Conservation (phyloP, 2,888 invertebrate species). For the Opisthograptis luteolata region DNA sequence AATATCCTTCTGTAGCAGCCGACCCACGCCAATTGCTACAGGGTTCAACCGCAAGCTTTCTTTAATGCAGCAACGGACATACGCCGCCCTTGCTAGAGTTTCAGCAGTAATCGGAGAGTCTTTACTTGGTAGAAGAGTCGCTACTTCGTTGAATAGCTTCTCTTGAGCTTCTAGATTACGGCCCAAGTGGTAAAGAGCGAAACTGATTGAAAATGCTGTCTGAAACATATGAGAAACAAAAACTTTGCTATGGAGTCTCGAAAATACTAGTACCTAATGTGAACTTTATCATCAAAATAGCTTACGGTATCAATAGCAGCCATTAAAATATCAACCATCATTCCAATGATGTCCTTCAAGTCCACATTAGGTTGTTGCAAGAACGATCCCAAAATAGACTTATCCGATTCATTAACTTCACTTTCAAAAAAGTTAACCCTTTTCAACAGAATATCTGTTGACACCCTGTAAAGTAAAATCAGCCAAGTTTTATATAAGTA, state of each 20-base stretch:
- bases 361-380: slow-evolving; percentile 88
- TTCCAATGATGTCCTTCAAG: slow-evolving; percentile 91
- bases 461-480: slow-evolving; percentile 85
- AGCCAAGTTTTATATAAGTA: too few relatives aligned
- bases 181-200: slow-evolving; percentile 91
- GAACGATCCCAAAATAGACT: slow-evolving; percentile 88
- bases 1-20: slow-evolving; percentile 88
- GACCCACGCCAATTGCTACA: slow-evolving; percentile 92
- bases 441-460: slow-evolving; percentile 86
- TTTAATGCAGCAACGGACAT: slow-evolving; percentile 92
- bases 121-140: slow-evolving; percentile 78
- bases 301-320: slow-evolving; percentile 94
- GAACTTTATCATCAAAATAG: too few relatives aligned
- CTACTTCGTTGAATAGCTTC: slow-evolving; percentile 86
- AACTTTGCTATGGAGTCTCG: too few relatives aligned
- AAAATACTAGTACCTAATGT: too few relatives aligned
- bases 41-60: slow-evolving; percentile 93
- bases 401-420: slow-evolving; percentile 40
- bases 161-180: slow-evolving; percentile 88
- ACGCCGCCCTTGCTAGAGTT: slow-evolving; percentile 85
- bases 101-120: slow-evolving; percentile 83
- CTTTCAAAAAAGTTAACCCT: slow-evolving; percentile 80
- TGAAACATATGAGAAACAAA: slow-evolving; percentile 71
- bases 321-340: slow-evolving; percentile 92
- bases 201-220: slow-evolving; percentile 91